A percentile compares a stretch with the other conserved stretches of the same genome.
phyloP scores from a whole-genome alignment of 2,888 invertebrate species.

The Piscicola geometra region DNA sequence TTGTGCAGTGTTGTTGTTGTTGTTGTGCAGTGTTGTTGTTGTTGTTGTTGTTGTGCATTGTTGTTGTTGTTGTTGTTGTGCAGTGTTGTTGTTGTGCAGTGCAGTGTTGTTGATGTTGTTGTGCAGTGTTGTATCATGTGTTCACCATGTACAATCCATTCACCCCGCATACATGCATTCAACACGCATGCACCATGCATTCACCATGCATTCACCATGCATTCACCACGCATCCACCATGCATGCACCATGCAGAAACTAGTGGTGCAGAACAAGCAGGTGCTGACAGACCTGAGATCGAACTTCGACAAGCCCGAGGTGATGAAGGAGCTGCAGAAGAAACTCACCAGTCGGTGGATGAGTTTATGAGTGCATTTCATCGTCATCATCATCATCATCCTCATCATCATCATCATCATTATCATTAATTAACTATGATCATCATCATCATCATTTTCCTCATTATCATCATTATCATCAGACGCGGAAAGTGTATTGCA shows the following conservation, averaged over 20 bases:
- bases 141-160: too few species aligned
- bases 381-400: not conserved
- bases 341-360: conserved; percentile 62
- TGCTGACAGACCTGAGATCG: conserved; percentile 79
- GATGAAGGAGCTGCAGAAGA: conserved; percentile 84
- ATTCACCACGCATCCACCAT: not conserved
- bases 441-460: not conserved
- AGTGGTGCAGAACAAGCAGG: conserved; percentile 86
- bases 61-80: too few species aligned
- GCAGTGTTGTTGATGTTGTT: too few species aligned
- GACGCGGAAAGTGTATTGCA: conserved; percentile 90
- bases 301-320: conserved; percentile 97
- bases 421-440: not conserved
- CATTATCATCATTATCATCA: too few species aligned
- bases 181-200: not conserved
- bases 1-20: too few species aligned
- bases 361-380: not conserved
- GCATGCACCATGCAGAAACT: conserved; percentile 60
- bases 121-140: too few species aligned
- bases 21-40: too few species aligned
- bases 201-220: not conserved
- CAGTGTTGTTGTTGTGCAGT: too few species aligned
- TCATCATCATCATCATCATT: not conserved
- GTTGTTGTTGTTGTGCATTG: too few species aligned
- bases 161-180: too few species aligned